These are phyloP conservation scores for Vanessa cardui DNA, from an alignment of 2,888 invertebrate species.

Conservation along the genomic window DNA sequence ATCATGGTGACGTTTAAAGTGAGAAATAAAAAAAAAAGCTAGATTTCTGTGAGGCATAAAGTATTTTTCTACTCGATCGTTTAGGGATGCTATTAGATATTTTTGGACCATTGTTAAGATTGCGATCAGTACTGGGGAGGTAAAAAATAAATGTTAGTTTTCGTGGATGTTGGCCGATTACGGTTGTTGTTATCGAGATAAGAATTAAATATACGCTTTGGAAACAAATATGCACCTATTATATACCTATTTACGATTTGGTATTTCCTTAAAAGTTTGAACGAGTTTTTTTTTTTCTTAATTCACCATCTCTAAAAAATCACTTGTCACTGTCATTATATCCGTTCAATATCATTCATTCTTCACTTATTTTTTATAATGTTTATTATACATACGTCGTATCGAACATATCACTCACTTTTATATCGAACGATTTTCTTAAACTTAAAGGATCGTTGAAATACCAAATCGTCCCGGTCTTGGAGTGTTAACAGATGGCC, in stretches of 20 bases:
- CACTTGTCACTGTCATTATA: neutral
- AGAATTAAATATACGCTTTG: conserved; percentile 59
- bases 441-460: conserved; percentile 33
- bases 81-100: conserved; percentile 81
- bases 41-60: conserved; percentile 74
- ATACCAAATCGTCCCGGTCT: conserved; percentile 56
- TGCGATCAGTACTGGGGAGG: conserved; percentile 76
- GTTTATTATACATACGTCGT: conserved; percentile 1
- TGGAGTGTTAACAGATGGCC: conserved; percentile 67
- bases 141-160: conserved; percentile 67
- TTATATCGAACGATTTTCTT: neutral
- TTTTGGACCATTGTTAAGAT: conserved; percentile 83
- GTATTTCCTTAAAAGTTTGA: conserved; percentile 28
- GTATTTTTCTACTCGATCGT: conserved; percentile 82
- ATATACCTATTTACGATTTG: conserved; percentile 25
- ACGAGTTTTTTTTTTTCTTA: neutral
- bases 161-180: conserved; percentile 64
- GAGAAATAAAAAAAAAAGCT: conserved; percentile 60
- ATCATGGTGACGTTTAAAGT: conserved; percentile 52
- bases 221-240: conserved; percentile 61
- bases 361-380: neutral
- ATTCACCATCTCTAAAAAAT: too few relatives aligned
- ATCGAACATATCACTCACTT: conserved; percentile 23
- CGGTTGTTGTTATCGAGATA: conserved; percentile 63
- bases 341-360: conserved; percentile 4